Conservation (phyloP, 2,888 invertebrate genomes). For the Rhamphomyia laevipes region DNA sequence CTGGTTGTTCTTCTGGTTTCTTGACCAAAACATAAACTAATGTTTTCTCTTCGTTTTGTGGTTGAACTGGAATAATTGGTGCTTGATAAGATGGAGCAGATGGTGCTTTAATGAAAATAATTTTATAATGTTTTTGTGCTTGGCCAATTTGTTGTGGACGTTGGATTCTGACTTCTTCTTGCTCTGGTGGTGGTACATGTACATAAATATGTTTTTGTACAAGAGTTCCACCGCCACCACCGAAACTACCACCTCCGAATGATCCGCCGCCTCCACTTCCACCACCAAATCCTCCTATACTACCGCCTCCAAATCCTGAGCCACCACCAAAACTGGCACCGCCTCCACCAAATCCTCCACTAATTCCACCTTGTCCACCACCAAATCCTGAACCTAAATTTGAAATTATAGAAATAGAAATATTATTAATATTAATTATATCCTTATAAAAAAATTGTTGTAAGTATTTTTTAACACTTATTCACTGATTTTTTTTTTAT, state of each 20-base stretch:
- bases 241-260: constrained; percentile 6
- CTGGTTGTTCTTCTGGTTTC: constrained; percentile 61
- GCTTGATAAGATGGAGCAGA: constrained; percentile 51
- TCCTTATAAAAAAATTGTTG: neutral
- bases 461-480: neutral
- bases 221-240: constrained; percentile 26
- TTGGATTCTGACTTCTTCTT: constrained; percentile 54
- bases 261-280: constrained; percentile 13
- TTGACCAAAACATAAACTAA: constrained; percentile 63
- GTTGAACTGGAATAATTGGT: constrained; percentile 47
- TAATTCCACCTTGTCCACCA: neutral
- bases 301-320: constrained; percentile 1
- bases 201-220: constrained; percentile 87
- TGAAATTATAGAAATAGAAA: neutral
- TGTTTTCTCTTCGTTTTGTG: constrained; percentile 63
- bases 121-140: constrained; percentile 69
- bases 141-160: constrained; percentile 50
- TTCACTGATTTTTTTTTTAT: neutral
- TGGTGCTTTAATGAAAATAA: constrained; percentile 64
- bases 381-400: neutral
- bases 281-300: constrained; percentile 3
- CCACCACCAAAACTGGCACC: constrained; percentile 4
- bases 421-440: neutral
- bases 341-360: constrained; percentile 1
- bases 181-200: constrained; percentile 80